Base-by-base conservation (phyloP, 2,888 invertebrate genomes). In the Chrysomela aeneicollis region DNA sequence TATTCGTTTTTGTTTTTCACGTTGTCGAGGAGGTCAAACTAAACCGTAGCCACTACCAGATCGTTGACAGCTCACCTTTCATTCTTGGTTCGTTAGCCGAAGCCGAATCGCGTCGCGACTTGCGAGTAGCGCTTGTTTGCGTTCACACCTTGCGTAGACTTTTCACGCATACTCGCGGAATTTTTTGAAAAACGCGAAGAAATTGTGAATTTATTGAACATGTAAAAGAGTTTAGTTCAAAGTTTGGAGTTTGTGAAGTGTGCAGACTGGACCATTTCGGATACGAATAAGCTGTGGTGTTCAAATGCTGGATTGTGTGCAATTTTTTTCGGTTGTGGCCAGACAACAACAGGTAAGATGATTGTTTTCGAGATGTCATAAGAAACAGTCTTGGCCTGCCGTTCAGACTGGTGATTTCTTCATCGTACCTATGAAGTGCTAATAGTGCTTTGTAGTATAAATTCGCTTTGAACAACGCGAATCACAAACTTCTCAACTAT, bases 341-440 rank as follows among this genome's bases (percentile, higher is more conserved):
- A 74, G 68, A 74, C 75, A 74, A 74, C 75, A 74, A 74, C 76
- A 78, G 78, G 78, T 79, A 77, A 73, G 67, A 42, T 66, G 64
- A 66, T 63, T 53, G 52, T 63, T 64, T 59, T 63, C 46, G 46
- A 17, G 46, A 47, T 54, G n/a, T 60, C 35, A 15, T 42, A 1
- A 42, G 1, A n/a, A 10, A 1, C n/a, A 42, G 42, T 26, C 6
- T 26, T 26, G 3, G 6, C 26, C 26, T 5, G 26, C 6, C 6
- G 26, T 26, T 26, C 6, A 26, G n/a, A 26, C 26, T 3, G 6
- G 3, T 26, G 6, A 35, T 35, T 35, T 35, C 2, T 35, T 12
- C 9, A 10, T 35, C 35, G 6, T 26, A 12, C 12, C 2, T 35
- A 8, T 26, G 35, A 35, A 35, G 35, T 35, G 12, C 9, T 10